Conservation (phyloP, 2,113 vertebrate species). For the Helogale parvula region DNA sequence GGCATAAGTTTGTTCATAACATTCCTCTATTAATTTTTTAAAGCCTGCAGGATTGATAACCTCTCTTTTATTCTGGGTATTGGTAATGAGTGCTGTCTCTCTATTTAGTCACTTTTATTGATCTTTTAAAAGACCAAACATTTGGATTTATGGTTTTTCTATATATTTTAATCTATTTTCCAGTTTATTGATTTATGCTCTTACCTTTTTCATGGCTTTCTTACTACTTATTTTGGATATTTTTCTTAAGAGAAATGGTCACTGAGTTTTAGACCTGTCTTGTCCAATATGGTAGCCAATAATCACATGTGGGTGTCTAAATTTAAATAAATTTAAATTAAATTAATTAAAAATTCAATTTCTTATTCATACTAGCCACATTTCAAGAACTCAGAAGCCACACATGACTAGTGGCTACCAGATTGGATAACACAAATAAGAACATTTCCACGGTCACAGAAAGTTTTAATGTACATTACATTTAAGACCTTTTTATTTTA, state of each 20-base stretch:
- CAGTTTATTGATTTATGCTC: not conserved
- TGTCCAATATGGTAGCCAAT: not conserved
- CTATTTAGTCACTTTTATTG: not conserved
- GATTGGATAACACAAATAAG: not conserved
- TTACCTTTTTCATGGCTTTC: not conserved
- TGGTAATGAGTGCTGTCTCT: not conserved
- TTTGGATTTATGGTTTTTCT: slow-evolving; percentile 5
- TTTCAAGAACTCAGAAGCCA: not conserved
- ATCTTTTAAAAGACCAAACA: not conserved
- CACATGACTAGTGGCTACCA: not conserved
- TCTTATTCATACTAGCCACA: not conserved
- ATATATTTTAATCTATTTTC: not conserved
- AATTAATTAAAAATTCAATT: not conserved
- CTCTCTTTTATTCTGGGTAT: not conserved
- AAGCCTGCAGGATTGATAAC: not conserved
- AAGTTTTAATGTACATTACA: not conserved
- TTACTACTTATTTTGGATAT: not conserved
- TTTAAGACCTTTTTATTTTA: not conserved
- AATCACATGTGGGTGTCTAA: not conserved
- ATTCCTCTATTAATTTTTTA: not conserved
- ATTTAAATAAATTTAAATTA: not conserved
- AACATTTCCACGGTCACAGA: not conserved
- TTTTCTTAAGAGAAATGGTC: not conserved
- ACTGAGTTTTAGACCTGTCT: not conserved
- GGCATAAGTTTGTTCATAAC: not conserved